Percentiles rank a stretch among this genome's conserved stretches.
Conservation (phyloP, 2,113 vertebrate genomes). For the Xenopus laevis region DNA sequence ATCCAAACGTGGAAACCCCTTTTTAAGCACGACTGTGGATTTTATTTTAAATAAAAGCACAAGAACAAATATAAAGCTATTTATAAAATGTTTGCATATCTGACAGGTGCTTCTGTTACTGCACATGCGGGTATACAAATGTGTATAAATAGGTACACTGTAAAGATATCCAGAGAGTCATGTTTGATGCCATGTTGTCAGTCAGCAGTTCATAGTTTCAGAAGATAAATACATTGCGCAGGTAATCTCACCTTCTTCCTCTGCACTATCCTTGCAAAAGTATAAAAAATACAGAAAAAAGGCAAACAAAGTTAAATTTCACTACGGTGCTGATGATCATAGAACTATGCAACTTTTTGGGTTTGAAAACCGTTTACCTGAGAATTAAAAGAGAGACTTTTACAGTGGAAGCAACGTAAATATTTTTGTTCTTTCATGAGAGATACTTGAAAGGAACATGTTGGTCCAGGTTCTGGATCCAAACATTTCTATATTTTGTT, state of each 20-base stretch:
- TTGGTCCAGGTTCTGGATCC: slow-evolving; percentile 95
- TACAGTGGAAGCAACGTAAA: slow-evolving; percentile 73
- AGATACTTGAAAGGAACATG: slow-evolving; percentile 99
- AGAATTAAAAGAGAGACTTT: slow-evolving; percentile 71
- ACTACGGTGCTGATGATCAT: slow-evolving; percentile 84
- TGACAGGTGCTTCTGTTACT: not conserved
- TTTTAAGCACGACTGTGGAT: slow-evolving; percentile 58
- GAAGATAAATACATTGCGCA: slow-evolving; percentile 48
- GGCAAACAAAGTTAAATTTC: slow-evolving; percentile 72
- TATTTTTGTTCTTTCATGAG: slow-evolving; percentile 74
- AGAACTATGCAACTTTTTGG: slow-evolving; percentile 98
- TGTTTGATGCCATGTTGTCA: slow-evolving; percentile 16
- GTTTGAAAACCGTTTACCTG: slow-evolving; percentile 86
- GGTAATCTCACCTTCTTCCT: slow-evolving; percentile 66
- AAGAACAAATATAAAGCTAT: slow-evolving; percentile 51
- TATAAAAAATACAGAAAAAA: slow-evolving; percentile 13
- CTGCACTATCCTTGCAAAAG: slow-evolving; percentile 63
- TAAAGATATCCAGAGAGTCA: slow-evolving; percentile 35
- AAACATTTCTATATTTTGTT: slow-evolving; percentile 94
- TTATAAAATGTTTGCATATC: slow-evolving; percentile 46
- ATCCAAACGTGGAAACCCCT: slow-evolving; percentile 46
- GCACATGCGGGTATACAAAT: slow-evolving; percentile 29
- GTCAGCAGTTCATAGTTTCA: slow-evolving; percentile 42
- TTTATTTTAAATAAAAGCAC: slow-evolving; percentile 57
- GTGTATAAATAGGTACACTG: slow-evolving; percentile 24